Conservation (phyloP, 2,888 invertebrate genomes). For the Drosophila antonietae region DNA sequence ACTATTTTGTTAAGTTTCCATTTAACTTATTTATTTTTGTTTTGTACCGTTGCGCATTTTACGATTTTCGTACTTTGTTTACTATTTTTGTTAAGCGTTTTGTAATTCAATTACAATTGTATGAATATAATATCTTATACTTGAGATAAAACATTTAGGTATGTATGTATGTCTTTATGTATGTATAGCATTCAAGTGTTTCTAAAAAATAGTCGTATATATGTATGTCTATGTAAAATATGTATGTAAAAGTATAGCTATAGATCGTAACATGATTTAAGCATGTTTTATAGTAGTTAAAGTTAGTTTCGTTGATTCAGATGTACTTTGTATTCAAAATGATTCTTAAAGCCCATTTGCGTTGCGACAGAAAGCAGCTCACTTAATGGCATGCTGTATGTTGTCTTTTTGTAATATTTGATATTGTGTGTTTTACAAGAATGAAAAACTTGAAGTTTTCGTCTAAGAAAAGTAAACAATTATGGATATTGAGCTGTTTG, state of each 20-base stretch:
- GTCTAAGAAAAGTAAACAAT: conserved; percentile 29
- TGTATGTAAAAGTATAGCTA: conserved; percentile 37
- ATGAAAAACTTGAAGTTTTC: conserved; percentile 21
- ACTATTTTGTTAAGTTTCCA: conserved; percentile 54
- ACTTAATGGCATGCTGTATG: conserved; percentile 8
- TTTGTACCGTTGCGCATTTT: conserved; percentile 44
- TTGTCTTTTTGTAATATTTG: conserved; percentile 5
- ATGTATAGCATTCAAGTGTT: conserved; percentile 32
- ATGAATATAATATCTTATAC: conserved; percentile 33
- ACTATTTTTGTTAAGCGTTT: conserved; percentile 37
- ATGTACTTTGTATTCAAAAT: conserved; percentile 39
- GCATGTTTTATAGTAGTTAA: conserved; percentile 32
- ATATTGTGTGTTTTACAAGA: conserved; percentile 14
- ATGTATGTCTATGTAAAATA: conserved; percentile 35
- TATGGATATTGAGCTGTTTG: conserved; percentile 20
- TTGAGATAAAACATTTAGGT: conserved; percentile 42
- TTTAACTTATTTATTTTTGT: conserved; percentile 54
- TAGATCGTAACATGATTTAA: conserved; percentile 12
- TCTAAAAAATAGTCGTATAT: conserved; percentile 36
- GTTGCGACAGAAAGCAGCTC: conserved; percentile 57
- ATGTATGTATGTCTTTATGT: conserved; percentile 32
- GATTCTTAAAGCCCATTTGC: conserved; percentile 56
- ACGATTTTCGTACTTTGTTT: conserved; percentile 45
- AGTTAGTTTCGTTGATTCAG: conserved; percentile 70
- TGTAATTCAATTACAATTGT: conserved; percentile 67